phyloP scores from a whole-genome alignment of 35 echinoderm and acorn worm genomes.

The Acanthaster planci region DNA sequence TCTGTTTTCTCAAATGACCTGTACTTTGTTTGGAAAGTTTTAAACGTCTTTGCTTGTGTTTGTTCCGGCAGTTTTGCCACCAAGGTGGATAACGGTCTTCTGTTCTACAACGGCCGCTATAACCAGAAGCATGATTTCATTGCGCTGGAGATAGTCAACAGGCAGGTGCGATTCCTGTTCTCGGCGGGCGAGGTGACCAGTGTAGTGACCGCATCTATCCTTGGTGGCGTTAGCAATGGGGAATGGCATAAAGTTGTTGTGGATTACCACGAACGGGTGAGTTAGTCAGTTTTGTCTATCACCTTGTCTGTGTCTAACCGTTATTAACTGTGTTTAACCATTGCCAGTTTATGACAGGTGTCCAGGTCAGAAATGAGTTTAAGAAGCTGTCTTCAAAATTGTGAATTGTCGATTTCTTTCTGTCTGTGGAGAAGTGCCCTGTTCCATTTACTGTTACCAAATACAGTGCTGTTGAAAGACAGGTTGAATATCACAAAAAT shows the following conservation, averaged over 20 bases:
- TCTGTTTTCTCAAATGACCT: too few species aligned
- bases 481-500: too few species aligned
- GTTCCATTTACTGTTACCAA: too few species aligned
- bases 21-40: too few species aligned
- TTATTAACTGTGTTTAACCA: neutral
- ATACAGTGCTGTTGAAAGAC: too few species aligned
- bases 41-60: too few species aligned
- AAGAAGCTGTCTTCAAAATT: too few species aligned
- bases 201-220: conserved; percentile 74
- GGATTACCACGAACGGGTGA: conserved; percentile 78
- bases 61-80: conserved; percentile 85
- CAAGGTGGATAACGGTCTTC: conserved; percentile 86
- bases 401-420: too few species aligned
- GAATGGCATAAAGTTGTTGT: conserved; percentile 83
- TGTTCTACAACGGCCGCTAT: conserved; percentile 98
- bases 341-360: too few species aligned
- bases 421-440: too few species aligned
- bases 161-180: conserved; percentile 87
- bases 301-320: neutral
- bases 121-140: conserved; percentile 99
- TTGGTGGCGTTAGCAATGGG: conserved; percentile 84
- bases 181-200: conserved; percentile 74
- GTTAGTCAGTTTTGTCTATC: conserved; percentile 12
- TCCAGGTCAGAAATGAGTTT: too few species aligned
- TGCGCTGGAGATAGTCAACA: conserved; percentile 86